phyloP scores from a whole-genome alignment of 1,140 invertebrate species.

The Drosophila sturtevanti region DNA sequence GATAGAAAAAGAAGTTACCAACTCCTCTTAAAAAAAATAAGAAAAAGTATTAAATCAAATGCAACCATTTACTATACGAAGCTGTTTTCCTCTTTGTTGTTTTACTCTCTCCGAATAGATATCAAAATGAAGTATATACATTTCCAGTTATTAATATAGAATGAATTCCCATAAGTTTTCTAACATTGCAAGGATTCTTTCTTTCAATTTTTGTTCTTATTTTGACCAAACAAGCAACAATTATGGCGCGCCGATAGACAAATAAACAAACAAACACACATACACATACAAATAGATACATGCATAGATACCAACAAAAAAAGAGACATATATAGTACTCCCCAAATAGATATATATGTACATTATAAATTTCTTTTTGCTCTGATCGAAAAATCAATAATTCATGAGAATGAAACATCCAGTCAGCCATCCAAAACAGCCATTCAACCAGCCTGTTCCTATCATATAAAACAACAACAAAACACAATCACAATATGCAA shows the following conservation, averaged over 20 bases:
- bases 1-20: too few relatives aligned
- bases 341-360: conserved; percentile 5
- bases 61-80: too few relatives aligned
- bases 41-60: too few relatives aligned
- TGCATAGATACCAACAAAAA: background rate
- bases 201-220: conserved; percentile 16
- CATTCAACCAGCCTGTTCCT: background rate
- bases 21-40: too few relatives aligned
- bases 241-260: conserved; percentile 30
- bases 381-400: conserved; percentile 79
- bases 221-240: conserved; percentile 42
- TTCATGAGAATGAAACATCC: conserved; percentile 47
- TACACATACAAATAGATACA: background rate
- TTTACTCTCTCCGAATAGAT: background rate
- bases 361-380: conserved; percentile 23
- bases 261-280: conserved; percentile 1
- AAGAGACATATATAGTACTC: background rate
- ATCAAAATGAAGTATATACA: background rate
- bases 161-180: conserved; percentile 32
- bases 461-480: conserved; percentile 1
- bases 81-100: conserved; percentile 19
- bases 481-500: conserved; percentile 60
- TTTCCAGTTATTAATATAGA: conserved; percentile 63
- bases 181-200: background rate
- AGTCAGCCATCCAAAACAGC: background rate